Conservation (phyloP, 92 coral and sea anemone genomes). For the Meandrina meandrites region DNA sequence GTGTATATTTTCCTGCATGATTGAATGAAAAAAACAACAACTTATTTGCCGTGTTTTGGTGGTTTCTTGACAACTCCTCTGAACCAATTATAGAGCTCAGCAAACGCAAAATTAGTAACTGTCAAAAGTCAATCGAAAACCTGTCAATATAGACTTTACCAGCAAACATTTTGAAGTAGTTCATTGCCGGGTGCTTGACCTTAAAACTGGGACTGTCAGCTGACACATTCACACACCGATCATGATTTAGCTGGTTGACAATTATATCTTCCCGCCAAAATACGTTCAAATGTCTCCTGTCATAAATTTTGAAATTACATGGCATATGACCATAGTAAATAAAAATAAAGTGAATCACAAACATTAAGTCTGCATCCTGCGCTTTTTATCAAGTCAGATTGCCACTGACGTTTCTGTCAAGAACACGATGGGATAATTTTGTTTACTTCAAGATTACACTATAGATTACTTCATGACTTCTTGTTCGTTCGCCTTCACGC, state of each 20-base stretch:
- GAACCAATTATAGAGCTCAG: no score
- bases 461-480: background rate
- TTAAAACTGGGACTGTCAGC: background rate
- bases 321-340: background rate
- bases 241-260: background rate
- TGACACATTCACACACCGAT: background rate
- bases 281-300: background rate
- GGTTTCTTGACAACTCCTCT: no score
- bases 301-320: background rate
- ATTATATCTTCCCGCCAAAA: conserved; percentile 2
- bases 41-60: no score
- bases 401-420: background rate
- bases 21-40: no score
- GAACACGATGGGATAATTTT: background rate
- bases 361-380: background rate
- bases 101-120: no score
- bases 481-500: background rate
- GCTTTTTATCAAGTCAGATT: background rate
- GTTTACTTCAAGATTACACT: background rate
- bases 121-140: no score
- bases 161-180: background rate
- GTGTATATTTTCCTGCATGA: no score
- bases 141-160: background rate
- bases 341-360: background rate
- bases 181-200: background rate